A percentile compares a stretch with the other conserved stretches of the same genome.
These are phyloP conservation scores for Aleiodes sp. DNA, from an alignment of 1,140 invertebrate species.

Conservation along the genomic window DNA sequence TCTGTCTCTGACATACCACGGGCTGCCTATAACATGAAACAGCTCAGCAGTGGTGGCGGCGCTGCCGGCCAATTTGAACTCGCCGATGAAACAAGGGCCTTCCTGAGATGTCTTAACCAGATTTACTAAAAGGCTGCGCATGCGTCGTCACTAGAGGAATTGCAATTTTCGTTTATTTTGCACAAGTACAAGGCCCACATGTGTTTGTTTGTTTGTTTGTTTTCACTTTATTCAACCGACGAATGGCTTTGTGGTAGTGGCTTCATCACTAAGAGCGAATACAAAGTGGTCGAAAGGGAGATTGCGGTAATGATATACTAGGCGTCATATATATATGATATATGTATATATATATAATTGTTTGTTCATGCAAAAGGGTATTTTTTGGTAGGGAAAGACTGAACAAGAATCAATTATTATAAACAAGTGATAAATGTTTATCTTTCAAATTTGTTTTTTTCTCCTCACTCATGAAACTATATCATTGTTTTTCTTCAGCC, in stretches of 20 bases:
- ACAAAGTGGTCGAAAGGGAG: conserved; percentile 33
- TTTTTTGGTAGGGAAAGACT: too few species aligned
- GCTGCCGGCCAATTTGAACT: conserved; percentile 24
- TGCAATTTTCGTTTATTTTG: not conserved
- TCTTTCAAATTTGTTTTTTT: too few species aligned
- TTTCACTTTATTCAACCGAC: not conserved
- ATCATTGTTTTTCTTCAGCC: too few species aligned
- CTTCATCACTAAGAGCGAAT: conserved; percentile 1
- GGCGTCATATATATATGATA: not conserved
- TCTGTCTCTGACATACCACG: conserved; percentile 52
- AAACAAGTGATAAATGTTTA: too few species aligned
- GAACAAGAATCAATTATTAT: too few species aligned
- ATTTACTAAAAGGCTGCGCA: conserved; percentile 47
- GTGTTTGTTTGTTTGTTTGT: not conserved
- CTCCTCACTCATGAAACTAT: too few species aligned
- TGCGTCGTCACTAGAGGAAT: conserved; percentile 34
- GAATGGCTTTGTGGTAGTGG: not conserved
- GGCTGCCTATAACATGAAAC: conserved; percentile 38
- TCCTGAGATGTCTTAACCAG: conserved; percentile 56
- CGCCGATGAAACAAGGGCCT: not conserved
- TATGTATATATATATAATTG: too few species aligned
- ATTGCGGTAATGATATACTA: conserved; percentile 36
- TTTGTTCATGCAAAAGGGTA: too few species aligned
- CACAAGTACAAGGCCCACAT: conserved; percentile 19
- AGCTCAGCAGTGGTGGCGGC: not conserved